Conservation (phyloP, 2,888 invertebrate species). For the Pinctada fucata region DNA sequence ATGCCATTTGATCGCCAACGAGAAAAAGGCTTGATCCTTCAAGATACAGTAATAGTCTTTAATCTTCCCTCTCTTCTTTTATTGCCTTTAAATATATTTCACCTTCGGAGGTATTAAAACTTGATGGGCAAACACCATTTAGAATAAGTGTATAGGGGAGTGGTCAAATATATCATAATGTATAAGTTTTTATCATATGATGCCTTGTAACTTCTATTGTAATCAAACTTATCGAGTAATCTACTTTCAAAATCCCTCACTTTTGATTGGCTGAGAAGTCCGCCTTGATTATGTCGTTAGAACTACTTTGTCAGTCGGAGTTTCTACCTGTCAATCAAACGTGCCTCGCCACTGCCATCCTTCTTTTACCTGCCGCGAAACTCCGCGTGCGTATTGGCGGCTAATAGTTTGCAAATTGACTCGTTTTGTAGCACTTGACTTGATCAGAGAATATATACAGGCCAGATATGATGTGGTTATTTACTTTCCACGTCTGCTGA, state of each 20-base stretch:
- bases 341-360: not conserved
- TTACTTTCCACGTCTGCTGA: not conserved
- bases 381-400: not conserved
- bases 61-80: slow-evolving; percentile 10
- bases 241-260: slow-evolving; percentile 43
- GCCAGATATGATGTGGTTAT: no score
- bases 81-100: slow-evolving; percentile 21
- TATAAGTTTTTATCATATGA: slow-evolving; percentile 54
- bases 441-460: no score
- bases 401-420: slow-evolving; percentile 12
- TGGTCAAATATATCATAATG: slow-evolving; percentile 44
- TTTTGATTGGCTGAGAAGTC: slow-evolving; percentile 58
- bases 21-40: not conserved
- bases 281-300: slow-evolving; percentile 48
- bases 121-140: slow-evolving; percentile 32
- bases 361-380: not conserved
- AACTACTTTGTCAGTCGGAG: slow-evolving; percentile 49
- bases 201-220: slow-evolving; percentile 30
- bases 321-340: slow-evolving; percentile 41
- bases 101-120: slow-evolving; percentile 7
- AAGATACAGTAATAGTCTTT: not conserved
- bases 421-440: not conserved
- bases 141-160: slow-evolving; percentile 54
- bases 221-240: slow-evolving; percentile 42
- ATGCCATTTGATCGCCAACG: slow-evolving; percentile 14